Percentiles rank a stretch among this genome's conserved stretches.
phyloP scores from a whole-genome alignment of 2,888 invertebrate species.

The Sarcophaga caerulescens region DNA sequence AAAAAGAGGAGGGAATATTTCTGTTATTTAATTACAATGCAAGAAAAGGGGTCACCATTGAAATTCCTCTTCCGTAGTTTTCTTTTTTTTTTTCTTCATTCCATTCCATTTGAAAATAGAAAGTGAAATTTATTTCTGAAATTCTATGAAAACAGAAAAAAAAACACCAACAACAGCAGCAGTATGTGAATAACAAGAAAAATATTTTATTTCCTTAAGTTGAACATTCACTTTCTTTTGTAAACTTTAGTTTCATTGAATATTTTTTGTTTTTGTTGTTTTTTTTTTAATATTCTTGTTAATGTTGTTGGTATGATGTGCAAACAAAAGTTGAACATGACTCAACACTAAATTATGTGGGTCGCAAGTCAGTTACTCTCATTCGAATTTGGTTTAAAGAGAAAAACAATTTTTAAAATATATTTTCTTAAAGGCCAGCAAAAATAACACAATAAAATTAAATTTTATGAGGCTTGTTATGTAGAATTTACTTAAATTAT shows the following conservation, averaged over 20 bases:
- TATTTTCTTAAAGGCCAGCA: too few species aligned
- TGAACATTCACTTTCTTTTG: slow-evolving; percentile 56
- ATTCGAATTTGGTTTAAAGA: neutral
- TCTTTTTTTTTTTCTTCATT: neutral
- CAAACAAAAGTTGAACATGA: neutral
- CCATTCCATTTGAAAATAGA: neutral
- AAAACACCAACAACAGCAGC: too few species aligned
- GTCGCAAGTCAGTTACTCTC: neutral
- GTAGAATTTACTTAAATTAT: too few species aligned
- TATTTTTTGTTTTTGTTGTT: neutral
- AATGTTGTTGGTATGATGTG: neutral
- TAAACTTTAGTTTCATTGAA: neutral
- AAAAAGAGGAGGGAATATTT: too few species aligned
- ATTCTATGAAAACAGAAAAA: neutral
- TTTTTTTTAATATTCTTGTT: neutral
- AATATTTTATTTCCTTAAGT: slow-evolving; percentile 11
- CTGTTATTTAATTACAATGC: too few species aligned
- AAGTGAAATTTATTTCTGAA: slow-evolving; percentile 43
- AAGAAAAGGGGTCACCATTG: neutral
- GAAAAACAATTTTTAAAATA: too few species aligned
- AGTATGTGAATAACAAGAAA: slow-evolving; percentile 10
- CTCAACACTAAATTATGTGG: neutral
- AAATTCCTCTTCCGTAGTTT: neutral
- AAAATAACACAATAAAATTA: too few species aligned
- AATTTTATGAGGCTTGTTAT: too few species aligned